Percentiles rank a stretch among this genome's conserved stretches.
phyloP scores from a whole-genome alignment of 2,888 invertebrate species.

The Protodeltote pygarga region DNA sequence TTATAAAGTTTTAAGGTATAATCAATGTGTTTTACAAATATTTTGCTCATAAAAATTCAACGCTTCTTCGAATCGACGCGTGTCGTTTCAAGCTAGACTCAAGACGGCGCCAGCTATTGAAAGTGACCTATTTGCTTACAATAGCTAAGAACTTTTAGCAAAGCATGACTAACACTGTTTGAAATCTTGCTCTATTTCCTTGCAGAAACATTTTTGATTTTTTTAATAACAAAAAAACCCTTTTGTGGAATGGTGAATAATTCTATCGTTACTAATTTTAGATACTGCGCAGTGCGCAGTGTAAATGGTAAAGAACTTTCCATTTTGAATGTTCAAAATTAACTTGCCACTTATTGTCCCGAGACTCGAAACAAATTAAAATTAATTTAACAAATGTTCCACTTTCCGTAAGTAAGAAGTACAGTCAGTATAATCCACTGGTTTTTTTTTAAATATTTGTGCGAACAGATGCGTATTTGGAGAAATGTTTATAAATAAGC shows the following conservation, averaged over 20 bases:
- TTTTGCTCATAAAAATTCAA: no score
- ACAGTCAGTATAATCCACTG: constrained; percentile 6
- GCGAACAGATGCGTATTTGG: constrained; percentile 4
- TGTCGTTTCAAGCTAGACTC: background rate
- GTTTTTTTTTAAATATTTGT: constrained; percentile 21
- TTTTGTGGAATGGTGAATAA: no score
- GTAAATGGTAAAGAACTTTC: no score
- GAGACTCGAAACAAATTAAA: constrained; percentile 21
- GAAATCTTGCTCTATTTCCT: background rate
- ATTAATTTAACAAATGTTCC: constrained; percentile 15
- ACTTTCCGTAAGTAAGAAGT: constrained; percentile 3
- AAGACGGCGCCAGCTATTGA: constrained; percentile 6
- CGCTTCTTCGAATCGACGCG: constrained; percentile 9
- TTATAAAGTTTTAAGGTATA: no score
- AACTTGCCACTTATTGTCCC: background rate
- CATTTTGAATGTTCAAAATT: constrained; percentile 6
- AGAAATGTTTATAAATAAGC: constrained; percentile 12
- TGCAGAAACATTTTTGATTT: no score
- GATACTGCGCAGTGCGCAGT: no score
- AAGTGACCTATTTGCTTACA: constrained; percentile 23
- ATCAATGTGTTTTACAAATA: no score
- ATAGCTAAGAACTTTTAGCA: background rate
- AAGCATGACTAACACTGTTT: constrained; percentile 16
- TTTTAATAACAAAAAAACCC: no score
- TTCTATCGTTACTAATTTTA: no score